phyloP scores from a whole-genome alignment of 35 echinoderm and acorn worm species.

The Lytechinus variegatus region DNA sequence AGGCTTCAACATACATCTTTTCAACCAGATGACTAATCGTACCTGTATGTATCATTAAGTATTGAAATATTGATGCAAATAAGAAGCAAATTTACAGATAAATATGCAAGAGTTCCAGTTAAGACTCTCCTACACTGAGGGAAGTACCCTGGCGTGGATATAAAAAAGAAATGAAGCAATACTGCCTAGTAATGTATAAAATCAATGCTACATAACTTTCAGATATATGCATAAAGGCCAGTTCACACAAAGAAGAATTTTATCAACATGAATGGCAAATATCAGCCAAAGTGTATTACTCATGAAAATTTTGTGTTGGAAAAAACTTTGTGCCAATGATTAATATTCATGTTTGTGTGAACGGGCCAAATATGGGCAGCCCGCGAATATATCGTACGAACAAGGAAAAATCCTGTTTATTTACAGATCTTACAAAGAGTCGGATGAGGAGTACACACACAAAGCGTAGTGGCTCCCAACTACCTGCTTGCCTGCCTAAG shows the following conservation, averaged over 20 bases:
- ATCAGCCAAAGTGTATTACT: neutral
- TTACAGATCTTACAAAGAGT: conserved; percentile 30
- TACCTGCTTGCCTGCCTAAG: neutral
- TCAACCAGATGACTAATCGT: neutral
- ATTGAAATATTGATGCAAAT: neutral
- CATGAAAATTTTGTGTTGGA: neutral
- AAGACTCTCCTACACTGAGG: neutral
- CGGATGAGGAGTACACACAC: neutral
- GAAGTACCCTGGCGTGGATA: neutral
- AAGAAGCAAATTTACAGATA: conserved; percentile 1
- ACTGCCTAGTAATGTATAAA: neutral
- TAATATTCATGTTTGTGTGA: neutral
- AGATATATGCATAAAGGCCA: neutral
- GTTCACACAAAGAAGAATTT: neutral
- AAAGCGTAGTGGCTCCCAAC: neutral
- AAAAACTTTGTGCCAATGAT: neutral
- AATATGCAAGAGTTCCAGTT: neutral
- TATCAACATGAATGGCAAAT: neutral
- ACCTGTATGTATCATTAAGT: neutral
- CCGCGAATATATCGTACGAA: neutral
- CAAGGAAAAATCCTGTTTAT: neutral
- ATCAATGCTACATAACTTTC: neutral
- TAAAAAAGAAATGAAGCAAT: neutral
- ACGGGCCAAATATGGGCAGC: neutral
- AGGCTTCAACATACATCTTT: neutral